Evolutionary conservation across 2,888 invertebrate genomes (phyloP).

Genomic region (Drosophila flavopinicola): DNA sequence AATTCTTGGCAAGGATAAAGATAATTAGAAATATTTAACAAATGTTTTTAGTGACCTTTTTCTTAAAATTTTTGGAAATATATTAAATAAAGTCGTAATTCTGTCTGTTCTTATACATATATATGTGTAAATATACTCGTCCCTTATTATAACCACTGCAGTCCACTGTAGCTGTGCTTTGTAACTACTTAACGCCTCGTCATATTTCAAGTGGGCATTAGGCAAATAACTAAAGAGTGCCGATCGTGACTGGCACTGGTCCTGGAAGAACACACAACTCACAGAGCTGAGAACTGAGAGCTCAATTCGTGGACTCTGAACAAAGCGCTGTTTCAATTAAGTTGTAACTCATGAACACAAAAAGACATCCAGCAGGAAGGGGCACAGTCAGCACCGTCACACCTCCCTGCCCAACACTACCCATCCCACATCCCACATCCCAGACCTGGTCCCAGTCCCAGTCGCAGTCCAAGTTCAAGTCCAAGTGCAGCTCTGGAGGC

Average conservation of each 20-base stretch:
- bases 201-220: constrained; percentile 76
- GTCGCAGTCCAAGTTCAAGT: constrained; percentile 17
- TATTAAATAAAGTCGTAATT: background rate
- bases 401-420: too few species aligned
- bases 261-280: constrained; percentile 14
- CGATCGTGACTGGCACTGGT: constrained; percentile 74
- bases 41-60: too few species aligned
- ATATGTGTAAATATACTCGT: too few species aligned
- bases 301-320: constrained; percentile 25
- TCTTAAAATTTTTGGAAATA: background rate
- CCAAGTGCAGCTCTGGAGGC: constrained; percentile 28
- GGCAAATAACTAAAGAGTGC: constrained; percentile 67
- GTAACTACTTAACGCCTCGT: constrained; percentile 82
- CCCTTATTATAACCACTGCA: background rate
- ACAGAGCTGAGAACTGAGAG: background rate
- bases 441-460: constrained; percentile 12
- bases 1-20: too few species aligned
- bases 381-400: constrained; percentile 21
- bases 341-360: constrained; percentile 77
- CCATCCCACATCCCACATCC: constrained; percentile 11
- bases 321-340: constrained; percentile 80
- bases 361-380: constrained; percentile 20
- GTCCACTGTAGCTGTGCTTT: constrained; percentile 59
- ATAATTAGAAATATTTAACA: too few species aligned
- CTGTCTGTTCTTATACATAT: background rate